Conservation (phyloP, 2,797 vertebrate genomes). For the Smutsia gigantea region DNA sequence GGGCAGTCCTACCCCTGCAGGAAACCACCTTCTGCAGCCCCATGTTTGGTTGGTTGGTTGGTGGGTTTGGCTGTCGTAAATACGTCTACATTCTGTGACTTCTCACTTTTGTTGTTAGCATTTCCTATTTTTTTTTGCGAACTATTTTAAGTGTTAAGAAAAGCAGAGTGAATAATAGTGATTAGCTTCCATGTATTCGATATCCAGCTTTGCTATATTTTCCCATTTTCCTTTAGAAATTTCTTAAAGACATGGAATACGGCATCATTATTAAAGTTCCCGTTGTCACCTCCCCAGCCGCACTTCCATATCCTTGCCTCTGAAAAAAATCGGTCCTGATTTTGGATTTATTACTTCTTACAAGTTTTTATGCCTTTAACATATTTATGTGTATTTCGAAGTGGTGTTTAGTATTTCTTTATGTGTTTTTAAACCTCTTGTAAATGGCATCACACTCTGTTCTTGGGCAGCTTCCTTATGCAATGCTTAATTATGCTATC, state of each 20-base stretch:
- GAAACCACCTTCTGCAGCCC: neutral
- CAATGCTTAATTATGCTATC: neutral
- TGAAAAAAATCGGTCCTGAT: neutral
- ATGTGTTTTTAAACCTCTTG: neutral
- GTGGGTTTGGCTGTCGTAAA: neutral
- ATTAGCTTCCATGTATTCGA: neutral
- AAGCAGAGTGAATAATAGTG: neutral
- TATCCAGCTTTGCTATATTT: neutral
- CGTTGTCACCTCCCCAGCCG: neutral
- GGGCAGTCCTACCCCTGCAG: neutral
- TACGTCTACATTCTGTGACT: neutral
- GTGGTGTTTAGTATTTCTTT: neutral
- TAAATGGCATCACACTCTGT: neutral
- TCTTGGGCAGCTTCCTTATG: neutral
- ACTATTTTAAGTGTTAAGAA: neutral
- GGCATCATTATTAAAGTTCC: neutral
- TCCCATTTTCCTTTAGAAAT: neutral
- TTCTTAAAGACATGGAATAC: neutral
- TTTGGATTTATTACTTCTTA: neutral
- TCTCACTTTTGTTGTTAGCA: neutral
- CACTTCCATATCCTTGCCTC: neutral
- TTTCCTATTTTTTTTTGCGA: conserved; percentile 3
- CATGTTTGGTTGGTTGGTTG: neutral
- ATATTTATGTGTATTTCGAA: neutral
- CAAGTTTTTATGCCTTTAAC: neutral